A percentile compares a stretch with the other conserved stretches of the same genome.
Evolutionary conservation across 1,140 invertebrate species (phyloP).

Genomic region (Diabrotica virgifera): DNA sequence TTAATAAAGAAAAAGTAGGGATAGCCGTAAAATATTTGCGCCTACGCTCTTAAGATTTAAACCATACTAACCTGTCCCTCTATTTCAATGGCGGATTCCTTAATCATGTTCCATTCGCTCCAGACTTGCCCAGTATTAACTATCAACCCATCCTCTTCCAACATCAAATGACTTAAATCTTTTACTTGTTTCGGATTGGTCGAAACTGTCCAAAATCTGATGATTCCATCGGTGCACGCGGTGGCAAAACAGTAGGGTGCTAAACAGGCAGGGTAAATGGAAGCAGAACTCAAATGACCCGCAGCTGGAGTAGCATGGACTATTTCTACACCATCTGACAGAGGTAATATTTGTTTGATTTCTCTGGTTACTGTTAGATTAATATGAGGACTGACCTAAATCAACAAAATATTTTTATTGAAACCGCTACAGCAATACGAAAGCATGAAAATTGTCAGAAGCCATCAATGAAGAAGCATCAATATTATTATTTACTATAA

Average conservation of each 20-base stretch:
- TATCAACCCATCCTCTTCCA: constrained; percentile 55
- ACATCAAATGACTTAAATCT: constrained; percentile 33
- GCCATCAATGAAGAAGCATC: no score
- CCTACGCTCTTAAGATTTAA: no score
- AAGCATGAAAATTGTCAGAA: no score
- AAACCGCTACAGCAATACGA: no score
- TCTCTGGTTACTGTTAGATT: constrained; percentile 42
- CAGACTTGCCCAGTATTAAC: constrained; percentile 48
- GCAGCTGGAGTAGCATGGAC: constrained; percentile 90
- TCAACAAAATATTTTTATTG: no score
- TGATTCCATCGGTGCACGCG: constrained; percentile 84
- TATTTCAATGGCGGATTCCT: constrained; percentile 76
- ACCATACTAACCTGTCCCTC: constrained; percentile 55
- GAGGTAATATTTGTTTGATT: constrained; percentile 60
- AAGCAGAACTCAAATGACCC: constrained; percentile 95
- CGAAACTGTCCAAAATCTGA: constrained; percentile 54
- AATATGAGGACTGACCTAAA: constrained; percentile 40
- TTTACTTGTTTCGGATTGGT: constrained; percentile 32
- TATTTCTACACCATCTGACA: constrained; percentile 88
- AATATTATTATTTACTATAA: no score
- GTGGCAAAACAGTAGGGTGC: constrained; percentile 95
- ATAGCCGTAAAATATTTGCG: no score
- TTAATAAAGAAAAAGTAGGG: no score
- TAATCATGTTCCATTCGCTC: constrained; percentile 43
- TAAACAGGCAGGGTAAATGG: constrained; percentile 96